Evolutionary conservation across 1,140 invertebrate species (phyloP).

Genomic region (Zaprionus kolodkinae): DNA sequence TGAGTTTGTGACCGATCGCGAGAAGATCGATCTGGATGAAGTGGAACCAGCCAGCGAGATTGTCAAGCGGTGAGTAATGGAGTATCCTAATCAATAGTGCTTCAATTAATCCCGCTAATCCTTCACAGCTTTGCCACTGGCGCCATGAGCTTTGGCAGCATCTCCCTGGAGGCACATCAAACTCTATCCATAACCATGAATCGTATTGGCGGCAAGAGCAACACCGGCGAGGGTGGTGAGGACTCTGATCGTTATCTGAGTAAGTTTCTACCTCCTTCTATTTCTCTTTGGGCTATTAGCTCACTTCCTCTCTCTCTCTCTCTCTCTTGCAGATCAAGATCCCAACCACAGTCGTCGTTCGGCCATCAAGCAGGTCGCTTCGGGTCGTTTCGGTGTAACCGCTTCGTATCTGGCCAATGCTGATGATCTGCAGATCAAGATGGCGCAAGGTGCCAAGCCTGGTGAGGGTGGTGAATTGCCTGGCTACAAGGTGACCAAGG

Average conservation of each 20-base stretch:
- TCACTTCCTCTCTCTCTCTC: background rate
- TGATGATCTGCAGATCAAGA: conserved; percentile 98
- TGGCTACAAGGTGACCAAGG: conserved; percentile 92
- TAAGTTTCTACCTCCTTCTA: conserved; percentile 61
- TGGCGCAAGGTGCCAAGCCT: conserved; percentile 99
- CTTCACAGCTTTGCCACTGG: conserved; percentile 83
- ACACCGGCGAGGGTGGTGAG: conserved; percentile 98
- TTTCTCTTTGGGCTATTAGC: no score
- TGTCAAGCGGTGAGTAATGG: conserved; percentile 92
- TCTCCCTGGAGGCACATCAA: conserved; percentile 94
- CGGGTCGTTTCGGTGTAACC: conserved; percentile 98
- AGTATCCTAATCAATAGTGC: no score
- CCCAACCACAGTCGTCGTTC: conserved; percentile 91
- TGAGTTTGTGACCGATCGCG: conserved; percentile 91
- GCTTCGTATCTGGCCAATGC: conserved; percentile 98
- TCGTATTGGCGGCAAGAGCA: conserved; percentile 96
- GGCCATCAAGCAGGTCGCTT: conserved; percentile 97
- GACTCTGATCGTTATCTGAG: conserved; percentile 93
- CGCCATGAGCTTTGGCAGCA: conserved; percentile 87
- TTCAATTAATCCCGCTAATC: background rate
- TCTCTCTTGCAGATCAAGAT: conserved; percentile 86
- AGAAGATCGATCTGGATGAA: conserved; percentile 92
- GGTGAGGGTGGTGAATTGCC: conserved; percentile 98
- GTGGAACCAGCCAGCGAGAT: conserved; percentile 97
- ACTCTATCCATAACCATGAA: conserved; percentile 99